phyloP scores from a whole-genome alignment of 1,140 invertebrate genomes.

The Drosophila pallidifrons region DNA sequence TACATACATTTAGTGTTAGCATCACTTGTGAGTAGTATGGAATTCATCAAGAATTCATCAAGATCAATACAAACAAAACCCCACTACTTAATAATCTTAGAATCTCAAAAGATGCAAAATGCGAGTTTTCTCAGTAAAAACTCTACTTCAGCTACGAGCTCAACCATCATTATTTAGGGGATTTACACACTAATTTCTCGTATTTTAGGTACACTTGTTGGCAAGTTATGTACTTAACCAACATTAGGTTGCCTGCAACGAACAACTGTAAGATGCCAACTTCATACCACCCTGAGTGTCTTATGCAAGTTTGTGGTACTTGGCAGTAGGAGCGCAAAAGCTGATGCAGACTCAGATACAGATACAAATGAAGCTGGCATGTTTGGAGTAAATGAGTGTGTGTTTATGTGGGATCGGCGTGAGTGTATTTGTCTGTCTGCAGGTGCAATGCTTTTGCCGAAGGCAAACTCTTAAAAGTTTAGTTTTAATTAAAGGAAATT shows the following conservation, averaged over 20 bases:
- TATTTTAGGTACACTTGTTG: conserved; percentile 25
- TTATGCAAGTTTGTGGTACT: conserved; percentile 34
- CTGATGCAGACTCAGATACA: conserved; percentile 20
- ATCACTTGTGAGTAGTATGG: no score
- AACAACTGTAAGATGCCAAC: conserved; percentile 28
- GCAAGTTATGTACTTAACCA: conserved; percentile 29
- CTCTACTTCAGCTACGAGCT: background rate
- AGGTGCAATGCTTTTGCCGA: conserved; percentile 19
- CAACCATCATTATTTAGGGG: conserved; percentile 30
- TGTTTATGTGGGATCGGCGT: conserved; percentile 3
- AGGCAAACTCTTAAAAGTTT: conserved; percentile 75
- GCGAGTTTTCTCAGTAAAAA: background rate
- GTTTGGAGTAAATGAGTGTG: conserved; percentile 21
- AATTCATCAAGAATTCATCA: no score
- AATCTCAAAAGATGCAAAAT: no score
- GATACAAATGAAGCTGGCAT: conserved; percentile 15
- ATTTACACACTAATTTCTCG: conserved; percentile 4
- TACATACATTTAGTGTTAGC: no score
- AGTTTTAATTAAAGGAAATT: conserved; percentile 82
- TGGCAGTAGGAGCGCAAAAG: conserved; percentile 19
- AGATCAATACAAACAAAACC: no score
- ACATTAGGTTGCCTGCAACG: conserved; percentile 10
- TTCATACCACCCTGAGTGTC: conserved; percentile 4
- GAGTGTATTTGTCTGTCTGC: conserved; percentile 1
- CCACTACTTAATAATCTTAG: no score